A percentile compares a stretch with the other conserved stretches of the same genome.
Conservation (phyloP, 2,113 vertebrate species). For the Thinocorus orbignyianus region DNA sequence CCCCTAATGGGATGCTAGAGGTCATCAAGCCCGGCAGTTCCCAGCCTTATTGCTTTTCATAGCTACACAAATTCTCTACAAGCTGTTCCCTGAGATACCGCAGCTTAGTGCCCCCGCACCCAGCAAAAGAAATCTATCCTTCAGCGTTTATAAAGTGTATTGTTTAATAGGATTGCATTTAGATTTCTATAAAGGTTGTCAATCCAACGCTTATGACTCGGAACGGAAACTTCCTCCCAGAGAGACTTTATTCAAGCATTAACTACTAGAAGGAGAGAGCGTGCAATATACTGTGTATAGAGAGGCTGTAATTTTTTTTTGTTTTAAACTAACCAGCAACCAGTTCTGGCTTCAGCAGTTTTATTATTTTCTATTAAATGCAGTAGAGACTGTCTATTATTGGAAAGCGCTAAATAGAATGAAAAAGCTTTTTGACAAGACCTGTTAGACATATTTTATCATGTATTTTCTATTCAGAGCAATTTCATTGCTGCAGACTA, state of each 20-base stretch:
- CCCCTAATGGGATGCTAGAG: not conserved
- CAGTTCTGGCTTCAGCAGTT: not conserved
- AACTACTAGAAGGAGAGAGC: not conserved
- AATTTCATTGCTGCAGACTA: not conserved
- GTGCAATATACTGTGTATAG: not conserved
- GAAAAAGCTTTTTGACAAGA: not conserved
- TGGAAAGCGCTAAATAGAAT: not conserved
- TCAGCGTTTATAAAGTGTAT: not conserved
- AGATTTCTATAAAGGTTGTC: slow-evolving; percentile 38
- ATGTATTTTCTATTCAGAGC: not conserved
- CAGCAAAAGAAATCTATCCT: not conserved
- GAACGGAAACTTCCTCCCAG: slow-evolving; percentile 17
- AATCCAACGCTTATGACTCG: slow-evolving; percentile 15
- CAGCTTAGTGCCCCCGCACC: not conserved
- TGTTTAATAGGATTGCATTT: slow-evolving; percentile 21
- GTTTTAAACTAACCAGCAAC: not conserved
- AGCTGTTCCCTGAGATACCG: not conserved
- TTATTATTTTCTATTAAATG: slow-evolving; percentile 7
- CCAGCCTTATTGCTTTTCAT: not conserved
- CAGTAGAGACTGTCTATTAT: not conserved
- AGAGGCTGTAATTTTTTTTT: not conserved
- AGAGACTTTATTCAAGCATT: slow-evolving; percentile 13
- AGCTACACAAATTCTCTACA: not conserved
- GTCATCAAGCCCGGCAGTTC: not conserved
- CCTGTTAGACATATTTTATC: not conserved